These are phyloP conservation scores for Amniataba percoides DNA, from an alignment of 2,797 vertebrate species.

Conservation along the genomic window DNA sequence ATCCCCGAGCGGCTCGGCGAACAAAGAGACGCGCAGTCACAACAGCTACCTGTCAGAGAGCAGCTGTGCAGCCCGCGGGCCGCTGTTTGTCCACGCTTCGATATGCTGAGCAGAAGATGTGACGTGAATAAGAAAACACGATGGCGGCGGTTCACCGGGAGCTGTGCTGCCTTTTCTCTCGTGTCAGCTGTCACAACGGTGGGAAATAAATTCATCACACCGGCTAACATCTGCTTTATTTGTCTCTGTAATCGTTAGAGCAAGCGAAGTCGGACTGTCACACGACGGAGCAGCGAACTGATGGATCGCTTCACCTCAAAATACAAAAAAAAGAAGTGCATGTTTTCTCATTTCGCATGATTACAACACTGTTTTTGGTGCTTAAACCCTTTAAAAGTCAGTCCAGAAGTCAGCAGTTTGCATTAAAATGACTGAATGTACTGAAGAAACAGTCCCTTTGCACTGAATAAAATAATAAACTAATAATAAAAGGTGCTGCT, in stretches of 20 bases:
- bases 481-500: too few relatives aligned
- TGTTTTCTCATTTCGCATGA: too few relatives aligned
- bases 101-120: conserved; percentile 4
- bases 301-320: neutral
- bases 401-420: neutral
- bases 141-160: neutral
- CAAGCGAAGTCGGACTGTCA: neutral
- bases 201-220: neutral
- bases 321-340: too few relatives aligned
- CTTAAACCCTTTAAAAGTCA: too few relatives aligned
- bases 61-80: conserved; percentile 39
- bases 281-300: neutral
- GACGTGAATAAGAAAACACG: conserved; percentile 16
- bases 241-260: neutral
- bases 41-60: conserved; percentile 45
- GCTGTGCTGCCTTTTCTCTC: conserved; percentile 4
- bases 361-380: too few relatives aligned
- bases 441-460: neutral
- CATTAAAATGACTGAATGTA: neutral
- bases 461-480: neutral
- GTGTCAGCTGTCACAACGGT: conserved; percentile 1
- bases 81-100: conserved; percentile 1
- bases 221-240: conserved; percentile 7
- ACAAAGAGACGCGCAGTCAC: conserved; percentile 6
- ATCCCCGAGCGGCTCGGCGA: neutral